Evolutionary conservation across 1,140 invertebrate genomes (phyloP).

Genomic region (Macrobrachium rosenbergii): DNA sequence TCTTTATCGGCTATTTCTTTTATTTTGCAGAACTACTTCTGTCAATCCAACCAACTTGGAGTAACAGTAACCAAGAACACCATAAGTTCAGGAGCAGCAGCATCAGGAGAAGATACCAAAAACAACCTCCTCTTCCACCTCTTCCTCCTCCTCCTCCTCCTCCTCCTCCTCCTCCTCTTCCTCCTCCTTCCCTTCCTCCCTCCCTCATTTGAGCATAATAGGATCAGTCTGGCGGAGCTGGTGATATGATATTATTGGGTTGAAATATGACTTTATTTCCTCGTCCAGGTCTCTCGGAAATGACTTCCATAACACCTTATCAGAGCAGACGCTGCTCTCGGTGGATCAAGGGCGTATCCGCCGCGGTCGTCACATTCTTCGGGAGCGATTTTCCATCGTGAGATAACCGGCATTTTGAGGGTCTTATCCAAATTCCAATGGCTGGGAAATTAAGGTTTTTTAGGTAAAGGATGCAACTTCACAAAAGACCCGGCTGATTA

Average conservation of each 20-base stretch:
- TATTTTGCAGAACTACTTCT: no score
- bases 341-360: slow-evolving; percentile 51
- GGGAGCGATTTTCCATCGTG: neutral
- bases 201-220: slow-evolving; percentile 60
- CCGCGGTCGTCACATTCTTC: neutral
- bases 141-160: neutral
- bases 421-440: neutral
- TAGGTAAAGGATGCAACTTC: neutral
- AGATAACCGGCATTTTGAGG: no score
- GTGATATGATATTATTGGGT: slow-evolving; percentile 63
- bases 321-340: slow-evolving; percentile 45
- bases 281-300: slow-evolving; percentile 62
- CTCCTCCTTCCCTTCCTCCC: slow-evolving; percentile 24
- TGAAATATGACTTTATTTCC: slow-evolving; percentile 64
- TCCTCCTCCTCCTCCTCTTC: neutral
- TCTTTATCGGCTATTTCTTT: no score
- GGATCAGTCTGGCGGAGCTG: slow-evolving; percentile 62
- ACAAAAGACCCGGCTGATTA: no score
- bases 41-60: no score
- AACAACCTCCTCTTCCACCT: no score
- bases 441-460: neutral
- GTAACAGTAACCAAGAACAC: no score
- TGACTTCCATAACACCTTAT: slow-evolving; percentile 64
- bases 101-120: no score
- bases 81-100: no score